Evolutionary conservation across 2,113 vertebrate genomes (phyloP), one percentile per base, ranked within the genome.

Genomic region (human): DNA sequence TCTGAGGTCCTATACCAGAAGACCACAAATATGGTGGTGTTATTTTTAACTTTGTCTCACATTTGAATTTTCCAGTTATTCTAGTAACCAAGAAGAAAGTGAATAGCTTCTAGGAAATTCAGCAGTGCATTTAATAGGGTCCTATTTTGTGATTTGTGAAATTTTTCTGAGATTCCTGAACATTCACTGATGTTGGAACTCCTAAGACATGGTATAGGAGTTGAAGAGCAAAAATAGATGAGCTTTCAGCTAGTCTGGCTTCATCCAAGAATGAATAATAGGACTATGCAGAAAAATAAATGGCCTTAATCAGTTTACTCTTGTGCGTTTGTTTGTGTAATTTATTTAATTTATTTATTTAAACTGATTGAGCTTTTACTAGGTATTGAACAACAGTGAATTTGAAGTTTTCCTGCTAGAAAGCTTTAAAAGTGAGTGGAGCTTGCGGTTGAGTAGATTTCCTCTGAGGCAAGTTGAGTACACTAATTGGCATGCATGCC

Each of bases 61-160:
- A 70, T 85, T 38, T 93, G 14, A 4, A 25, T 70, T 30, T 73
- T 27, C 27, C 6, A 68, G 20, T 93, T 96, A 70, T 30, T 93
- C 25, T 66, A 78, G 72, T 91, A 96, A 79, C 38, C 11, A 97
- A 75, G 32, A 92, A 86, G 2, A 94, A 93, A 93, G 45, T 11
- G 43, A 76, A 55, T 40, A 32, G 0, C 2, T 94, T 93, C 52
- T 94, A 80, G 7, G 55, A 93, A 66, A 70, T 40, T 14, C 13
- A 83, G 32, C 17, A 50, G 11, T 48, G 27, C 8, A 43, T 27
- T 79, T 68, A 83, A 50, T 70, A 66, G 30, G 12, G 35, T 20
- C 27, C 3, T 68, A 35, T 79, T 64, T 76, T 93, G 52, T 96
- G 73, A 73, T 27, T 68, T 61, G 32, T 13, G 6, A 22, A n/a